Percentiles rank a stretch among this genome's conserved stretches.
These are phyloP conservation scores for Noctua janthe DNA, from an alignment of 2,888 invertebrate genomes.

Conservation along the genomic window DNA sequence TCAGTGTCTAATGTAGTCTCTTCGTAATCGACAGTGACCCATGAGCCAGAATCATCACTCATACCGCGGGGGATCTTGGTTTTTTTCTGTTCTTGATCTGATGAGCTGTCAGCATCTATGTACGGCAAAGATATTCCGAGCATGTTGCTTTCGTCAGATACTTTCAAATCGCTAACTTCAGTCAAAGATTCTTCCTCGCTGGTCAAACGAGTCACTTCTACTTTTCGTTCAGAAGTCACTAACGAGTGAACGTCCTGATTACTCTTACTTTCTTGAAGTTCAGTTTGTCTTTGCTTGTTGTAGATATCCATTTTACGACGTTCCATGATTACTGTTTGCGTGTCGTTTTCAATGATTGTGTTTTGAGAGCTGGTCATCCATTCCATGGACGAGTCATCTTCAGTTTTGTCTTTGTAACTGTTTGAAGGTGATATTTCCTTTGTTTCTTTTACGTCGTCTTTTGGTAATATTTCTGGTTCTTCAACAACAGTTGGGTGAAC, in stretches of 20 bases:
- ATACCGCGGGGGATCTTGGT: constrained; percentile 85
- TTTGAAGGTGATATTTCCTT: constrained; percentile 82
- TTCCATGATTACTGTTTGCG: constrained; percentile 91
- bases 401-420: constrained; percentile 85
- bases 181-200: constrained; percentile 93
- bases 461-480: constrained; percentile 71
- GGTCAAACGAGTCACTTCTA: constrained; percentile 88
- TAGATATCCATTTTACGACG: constrained; percentile 91
- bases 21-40: constrained; percentile 92
- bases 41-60: constrained; percentile 93
- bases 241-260: constrained; percentile 81
- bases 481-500: constrained; percentile 83
- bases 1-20: constrained; percentile 91
- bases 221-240: constrained; percentile 82
- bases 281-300: constrained; percentile 89
- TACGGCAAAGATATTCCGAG: constrained; percentile 88
- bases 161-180: constrained; percentile 91
- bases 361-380: constrained; percentile 87
- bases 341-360: constrained; percentile 89
- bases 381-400: constrained; percentile 88
- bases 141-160: constrained; percentile 87
- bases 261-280: constrained; percentile 83
- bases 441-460: constrained; percentile 74
- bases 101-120: constrained; percentile 89
- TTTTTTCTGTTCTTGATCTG: constrained; percentile 85